Conservation (phyloP, 2,113 vertebrate genomes). For the Zeus faber region DNA sequence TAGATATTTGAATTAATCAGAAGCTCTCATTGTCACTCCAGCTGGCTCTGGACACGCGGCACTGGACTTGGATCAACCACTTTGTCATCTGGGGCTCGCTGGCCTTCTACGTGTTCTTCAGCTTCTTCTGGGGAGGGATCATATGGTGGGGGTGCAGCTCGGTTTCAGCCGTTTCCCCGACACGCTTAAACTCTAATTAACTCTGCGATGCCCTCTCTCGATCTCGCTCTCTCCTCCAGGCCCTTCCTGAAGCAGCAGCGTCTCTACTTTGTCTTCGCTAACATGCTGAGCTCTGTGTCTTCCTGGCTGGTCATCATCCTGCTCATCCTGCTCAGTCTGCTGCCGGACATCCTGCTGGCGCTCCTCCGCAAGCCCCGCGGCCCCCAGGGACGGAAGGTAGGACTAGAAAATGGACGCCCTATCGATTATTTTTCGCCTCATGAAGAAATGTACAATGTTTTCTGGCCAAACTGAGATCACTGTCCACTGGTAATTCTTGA, state of each 20-base stretch:
- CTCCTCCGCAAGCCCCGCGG: constrained; percentile 66
- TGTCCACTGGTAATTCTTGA: no score
- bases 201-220: neutral
- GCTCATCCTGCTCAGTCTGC: constrained; percentile 91
- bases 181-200: no score
- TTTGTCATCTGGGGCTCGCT: constrained; percentile 98
- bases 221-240: neutral
- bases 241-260: constrained; percentile 74
- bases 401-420: no score
- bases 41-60: constrained; percentile 93
- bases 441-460: no score
- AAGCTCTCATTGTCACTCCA: constrained; percentile 52
- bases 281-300: constrained; percentile 91
- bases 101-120: constrained; percentile 96
- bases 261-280: constrained; percentile 96
- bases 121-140: constrained; percentile 98
- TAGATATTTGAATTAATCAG: neutral
- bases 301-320: constrained; percentile 93
- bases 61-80: constrained; percentile 99
- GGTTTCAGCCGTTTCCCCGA: no score
- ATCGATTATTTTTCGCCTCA: no score
- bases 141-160: constrained; percentile 81
- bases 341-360: constrained; percentile 87
- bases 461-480: no score
- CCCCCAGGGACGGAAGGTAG: constrained; percentile 67